A percentile compares a stretch with the other conserved stretches of the same genome.
Conservation (phyloP, 1,140 invertebrate species). For the Ephestia elutella region DNA sequence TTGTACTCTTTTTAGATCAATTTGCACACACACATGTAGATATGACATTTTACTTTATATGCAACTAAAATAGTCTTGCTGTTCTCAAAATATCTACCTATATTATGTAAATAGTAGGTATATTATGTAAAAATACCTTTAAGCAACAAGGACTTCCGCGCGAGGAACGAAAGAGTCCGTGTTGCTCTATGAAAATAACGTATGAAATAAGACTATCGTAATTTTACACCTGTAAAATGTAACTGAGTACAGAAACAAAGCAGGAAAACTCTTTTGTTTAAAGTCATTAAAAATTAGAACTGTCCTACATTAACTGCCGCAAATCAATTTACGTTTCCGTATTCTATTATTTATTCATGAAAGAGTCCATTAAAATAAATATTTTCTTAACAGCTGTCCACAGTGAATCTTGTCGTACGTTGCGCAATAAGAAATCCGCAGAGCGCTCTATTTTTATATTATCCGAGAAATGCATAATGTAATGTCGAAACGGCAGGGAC, state of each 20-base stretch:
- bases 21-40: too few relatives aligned
- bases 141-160: too few relatives aligned
- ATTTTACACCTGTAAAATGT: too few relatives aligned
- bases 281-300: background rate
- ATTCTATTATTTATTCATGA: conserved; percentile 17
- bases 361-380: conserved; percentile 18
- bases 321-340: conserved; percentile 18
- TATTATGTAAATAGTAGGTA: too few relatives aligned
- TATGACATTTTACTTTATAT: too few relatives aligned
- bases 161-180: too few relatives aligned
- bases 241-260: background rate
- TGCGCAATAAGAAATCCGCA: conserved; percentile 23
- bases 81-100: too few relatives aligned
- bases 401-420: conserved; percentile 13
- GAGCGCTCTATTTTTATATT: conserved; percentile 36
- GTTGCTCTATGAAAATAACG: too few relatives aligned
- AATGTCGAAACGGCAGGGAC: conserved; percentile 49
- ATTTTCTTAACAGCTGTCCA: conserved; percentile 15
- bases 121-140: too few relatives aligned
- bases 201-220: too few relatives aligned
- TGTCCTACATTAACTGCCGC: background rate
- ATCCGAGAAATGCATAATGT: conserved; percentile 35
- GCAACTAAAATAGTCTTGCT: too few relatives aligned
- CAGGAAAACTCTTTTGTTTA: background rate
- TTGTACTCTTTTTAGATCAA: too few relatives aligned